Conservation (phyloP, 2,797 vertebrate species). For the Mallotus villosus region DNA sequence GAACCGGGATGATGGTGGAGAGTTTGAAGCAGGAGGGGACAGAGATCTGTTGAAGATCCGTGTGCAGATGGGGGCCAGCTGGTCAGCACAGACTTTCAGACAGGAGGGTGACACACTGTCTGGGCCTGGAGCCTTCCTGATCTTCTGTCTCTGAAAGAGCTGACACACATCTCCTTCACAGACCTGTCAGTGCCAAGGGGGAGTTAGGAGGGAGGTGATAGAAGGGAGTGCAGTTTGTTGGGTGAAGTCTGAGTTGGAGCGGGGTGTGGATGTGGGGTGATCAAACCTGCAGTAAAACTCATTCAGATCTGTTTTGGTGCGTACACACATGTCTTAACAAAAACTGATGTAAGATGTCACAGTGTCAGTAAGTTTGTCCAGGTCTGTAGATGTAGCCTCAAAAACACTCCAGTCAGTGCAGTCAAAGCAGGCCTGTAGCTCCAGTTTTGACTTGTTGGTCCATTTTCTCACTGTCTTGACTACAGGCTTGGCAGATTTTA, state of each 20-base stretch:
- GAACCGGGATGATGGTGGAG: slow-evolving; percentile 8
- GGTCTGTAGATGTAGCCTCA: background rate
- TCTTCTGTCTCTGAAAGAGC: slow-evolving; percentile 21
- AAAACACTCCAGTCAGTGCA: slow-evolving; percentile 10
- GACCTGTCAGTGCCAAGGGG: slow-evolving; percentile 4
- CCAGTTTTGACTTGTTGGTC: background rate
- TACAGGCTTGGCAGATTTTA: background rate
- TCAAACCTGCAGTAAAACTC: background rate
- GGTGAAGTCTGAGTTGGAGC: slow-evolving; percentile 1
- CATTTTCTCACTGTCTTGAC: background rate
- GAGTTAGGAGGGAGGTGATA: slow-evolving; percentile 4
- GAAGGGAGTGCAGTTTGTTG: slow-evolving; percentile 3
- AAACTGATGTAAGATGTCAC: slow-evolving; percentile 10
- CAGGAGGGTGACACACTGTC: slow-evolving; percentile 29
- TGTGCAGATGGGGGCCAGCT: slow-evolving; percentile 8
- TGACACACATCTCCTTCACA: background rate
- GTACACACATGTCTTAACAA: slow-evolving; percentile 19
- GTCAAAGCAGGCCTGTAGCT: background rate
- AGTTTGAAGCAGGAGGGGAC: slow-evolving; percentile 9
- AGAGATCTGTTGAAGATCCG: too few relatives aligned
- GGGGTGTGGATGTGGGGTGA: background rate
- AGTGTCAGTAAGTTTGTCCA: slow-evolving; percentile 3
- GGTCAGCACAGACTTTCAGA: slow-evolving; percentile 45
- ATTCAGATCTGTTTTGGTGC: slow-evolving; percentile 6
- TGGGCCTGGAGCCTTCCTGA: slow-evolving; percentile 31